Evolutionary conservation across 2,888 invertebrate genomes (phyloP), one percentile per base, ranked within the genome.

Genomic region (Nomada ferruginata): DNA sequence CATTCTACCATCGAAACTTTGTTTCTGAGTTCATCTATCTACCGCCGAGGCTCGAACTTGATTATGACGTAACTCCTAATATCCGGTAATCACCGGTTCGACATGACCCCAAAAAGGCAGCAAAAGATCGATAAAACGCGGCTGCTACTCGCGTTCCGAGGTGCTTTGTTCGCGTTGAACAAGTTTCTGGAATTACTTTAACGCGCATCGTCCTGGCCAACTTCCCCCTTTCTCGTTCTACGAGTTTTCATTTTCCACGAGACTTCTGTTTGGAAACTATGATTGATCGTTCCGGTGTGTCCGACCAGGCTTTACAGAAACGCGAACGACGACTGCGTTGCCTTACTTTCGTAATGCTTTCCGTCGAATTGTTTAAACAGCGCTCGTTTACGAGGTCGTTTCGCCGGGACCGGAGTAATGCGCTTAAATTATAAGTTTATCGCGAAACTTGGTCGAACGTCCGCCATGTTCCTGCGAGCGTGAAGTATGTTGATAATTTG

Each of bases 11-110:
- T 44, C 20, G 23, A 71, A 79, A 79, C 70, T 75, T 79, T 79
- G 70, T 68, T 82, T 65, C 79, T 75, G 52, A 23, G 55, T 47
- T 47, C 47, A 47, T 79, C 66, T 57, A 70, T 79, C 65, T 18
- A 57, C 50, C 36, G 26, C 20, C 55, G 36, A 44, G 23, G 52
- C 75, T 75, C 70, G 71, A 75, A 79, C 82, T 82, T 82, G 79
- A 79, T 79, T 71, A 79, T 79, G 82, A 75, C 82, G 75, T 82
- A 79, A 82, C 82, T 75, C 65, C 72, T 70, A 81, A 81, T 81
- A 77, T 81, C 70, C 83, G 71, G 80, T 81, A 77, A 83, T 77
- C 83, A 81, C 55, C 57, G 70, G 42, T 73, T 73, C 83, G 63
- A 77, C 77, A 81, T 77, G 77, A 77, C 73, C 83, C 61, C 29